A percentile compares a stretch with the other conserved stretches of the same genome.
phyloP scores from a whole-genome alignment of 2,888 invertebrate species.

The Dilophus febrilis region DNA sequence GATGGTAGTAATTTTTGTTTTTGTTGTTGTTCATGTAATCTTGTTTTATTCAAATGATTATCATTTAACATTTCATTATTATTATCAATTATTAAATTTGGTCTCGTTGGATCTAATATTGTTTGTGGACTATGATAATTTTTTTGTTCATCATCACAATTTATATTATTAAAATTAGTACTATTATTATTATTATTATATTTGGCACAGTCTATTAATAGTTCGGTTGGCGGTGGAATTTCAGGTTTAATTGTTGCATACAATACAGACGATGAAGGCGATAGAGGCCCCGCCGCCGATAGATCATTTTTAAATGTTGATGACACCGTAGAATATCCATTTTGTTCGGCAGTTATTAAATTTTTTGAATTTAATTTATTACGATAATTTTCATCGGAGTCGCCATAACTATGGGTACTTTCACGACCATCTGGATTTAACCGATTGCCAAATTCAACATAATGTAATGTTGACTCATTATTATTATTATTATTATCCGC shows the following conservation, averaged over 20 bases:
- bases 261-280: constrained; percentile 13
- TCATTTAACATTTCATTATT: constrained; percentile 4
- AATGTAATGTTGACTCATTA: constrained; percentile 17
- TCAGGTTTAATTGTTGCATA: constrained; percentile 31
- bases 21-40: neutral
- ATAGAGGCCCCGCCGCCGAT: too few relatives aligned
- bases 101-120: constrained; percentile 25
- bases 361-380: constrained; percentile 9
- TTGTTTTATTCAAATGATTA: too few relatives aligned
- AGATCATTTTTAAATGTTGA: too few relatives aligned
- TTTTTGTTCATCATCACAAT: constrained; percentile 4
- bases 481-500: neutral
- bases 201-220: constrained; percentile 14
- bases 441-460: constrained; percentile 30
- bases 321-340: neutral
- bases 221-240: constrained; percentile 16
- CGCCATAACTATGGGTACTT: constrained; percentile 24
- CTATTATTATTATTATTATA: constrained; percentile 3
- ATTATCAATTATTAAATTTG: constrained; percentile 21
- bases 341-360: neutral
- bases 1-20: too few relatives aligned
- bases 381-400: constrained; percentile 13
- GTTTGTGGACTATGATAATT: constrained; percentile 9
- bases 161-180: constrained; percentile 3
- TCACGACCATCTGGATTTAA: constrained; percentile 31